Percentiles rank a stretch among this genome's conserved stretches.
Evolutionary conservation across 2,888 invertebrate genomes (phyloP).

Genomic region (Helobdella robusta): DNA sequence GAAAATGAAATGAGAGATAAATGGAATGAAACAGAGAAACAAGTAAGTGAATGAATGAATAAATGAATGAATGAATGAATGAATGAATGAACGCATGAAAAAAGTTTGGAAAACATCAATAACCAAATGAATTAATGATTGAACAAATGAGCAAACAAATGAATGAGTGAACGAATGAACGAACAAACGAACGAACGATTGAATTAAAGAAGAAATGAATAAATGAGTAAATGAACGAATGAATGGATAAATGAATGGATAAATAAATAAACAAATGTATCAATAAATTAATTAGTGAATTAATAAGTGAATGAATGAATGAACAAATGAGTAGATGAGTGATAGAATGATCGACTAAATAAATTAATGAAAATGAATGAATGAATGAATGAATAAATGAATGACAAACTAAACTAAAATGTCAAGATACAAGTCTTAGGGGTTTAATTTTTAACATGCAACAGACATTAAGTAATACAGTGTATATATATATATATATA

Average conservation of each 20-base stretch:
- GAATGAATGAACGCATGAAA: slow-evolving; percentile 8
- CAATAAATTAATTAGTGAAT: no score
- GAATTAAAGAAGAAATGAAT: not conserved
- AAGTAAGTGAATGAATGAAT: not conserved
- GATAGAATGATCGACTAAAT: slow-evolving; percentile 1
- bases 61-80: slow-evolving; percentile 14
- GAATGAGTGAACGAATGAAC: slow-evolving; percentile 9
- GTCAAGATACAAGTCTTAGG: no score
- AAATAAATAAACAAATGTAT: slow-evolving; percentile 8
- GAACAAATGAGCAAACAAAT: no score
- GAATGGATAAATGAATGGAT: slow-evolving; percentile 2
- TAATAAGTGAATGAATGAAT: not conserved
- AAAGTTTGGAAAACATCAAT: not conserved
- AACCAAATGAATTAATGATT: slow-evolving; percentile 17
- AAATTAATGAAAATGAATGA: not conserved
- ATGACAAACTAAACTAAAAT: no score
- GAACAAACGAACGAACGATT: slow-evolving; percentile 11
- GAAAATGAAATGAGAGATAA: no score
- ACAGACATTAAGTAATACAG: no score
- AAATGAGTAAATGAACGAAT: slow-evolving; percentile 19
- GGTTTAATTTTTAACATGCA: no score
- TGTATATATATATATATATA: no score
- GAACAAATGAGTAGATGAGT: slow-evolving; percentile 8
- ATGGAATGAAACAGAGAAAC: no score
- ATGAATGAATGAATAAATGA: slow-evolving; percentile 21